These are phyloP conservation scores for Rhinolophus ferrumequinum DNA, from an alignment of 2,113 vertebrate species.

Conservation along the genomic window DNA sequence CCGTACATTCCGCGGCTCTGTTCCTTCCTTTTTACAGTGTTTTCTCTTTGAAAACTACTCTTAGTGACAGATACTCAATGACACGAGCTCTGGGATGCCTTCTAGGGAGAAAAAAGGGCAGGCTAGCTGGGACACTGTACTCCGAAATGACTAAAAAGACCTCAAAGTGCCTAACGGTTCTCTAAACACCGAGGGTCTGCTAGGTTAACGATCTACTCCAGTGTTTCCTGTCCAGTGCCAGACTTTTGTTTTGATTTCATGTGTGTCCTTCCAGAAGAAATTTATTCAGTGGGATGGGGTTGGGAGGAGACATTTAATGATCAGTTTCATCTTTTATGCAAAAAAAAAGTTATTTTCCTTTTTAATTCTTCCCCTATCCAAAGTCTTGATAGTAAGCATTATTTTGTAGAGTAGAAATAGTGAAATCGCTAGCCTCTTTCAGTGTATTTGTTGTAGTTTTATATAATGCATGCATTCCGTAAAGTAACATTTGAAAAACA, in stretches of 20 bases:
- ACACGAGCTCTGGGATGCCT: background rate
- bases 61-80: conserved; percentile 42
- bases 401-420: conserved; percentile 75
- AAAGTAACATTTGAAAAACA: conserved; percentile 73
- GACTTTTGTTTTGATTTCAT: conserved; percentile 62
- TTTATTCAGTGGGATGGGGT: conserved; percentile 66
- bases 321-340: conserved; percentile 74
- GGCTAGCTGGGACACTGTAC: background rate
- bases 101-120: conserved; percentile 32
- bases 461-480: conserved; percentile 78
- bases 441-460: conserved; percentile 56
- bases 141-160: background rate
- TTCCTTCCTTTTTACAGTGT: conserved; percentile 20
- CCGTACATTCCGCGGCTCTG: no score
- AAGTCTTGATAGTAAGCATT: conserved; percentile 70
- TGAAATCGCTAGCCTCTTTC: conserved; percentile 56
- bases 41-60: conserved; percentile 77
- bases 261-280: conserved; percentile 75
- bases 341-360: conserved; percentile 73
- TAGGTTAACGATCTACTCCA: conserved; percentile 71
- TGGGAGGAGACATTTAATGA: background rate
- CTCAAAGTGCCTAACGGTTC: conserved; percentile 74
- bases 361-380: conserved; percentile 47
- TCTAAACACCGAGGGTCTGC: conserved; percentile 76
- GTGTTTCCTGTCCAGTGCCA: conserved; percentile 73